Conservation (phyloP, 64 coral and sea anemone species). For the Dendronephthya gigantea region DNA sequence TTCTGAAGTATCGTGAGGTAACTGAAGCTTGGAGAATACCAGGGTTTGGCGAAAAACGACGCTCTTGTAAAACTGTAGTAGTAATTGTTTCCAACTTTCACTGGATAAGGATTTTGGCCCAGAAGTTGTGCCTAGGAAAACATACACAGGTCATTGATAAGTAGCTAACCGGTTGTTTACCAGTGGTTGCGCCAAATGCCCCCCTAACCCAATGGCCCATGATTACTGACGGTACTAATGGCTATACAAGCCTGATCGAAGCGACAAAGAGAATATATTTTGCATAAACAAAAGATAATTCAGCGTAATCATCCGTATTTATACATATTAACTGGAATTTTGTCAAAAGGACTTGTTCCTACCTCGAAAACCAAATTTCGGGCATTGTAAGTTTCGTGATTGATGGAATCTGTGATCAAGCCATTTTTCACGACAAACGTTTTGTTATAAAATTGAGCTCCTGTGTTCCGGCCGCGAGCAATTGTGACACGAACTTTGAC, state of each 20-base stretch:
- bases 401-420: neutral
- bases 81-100: neutral
- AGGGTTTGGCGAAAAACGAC: neutral
- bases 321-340: no score
- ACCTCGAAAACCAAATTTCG: neutral
- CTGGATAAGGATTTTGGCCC: neutral
- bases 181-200: no score
- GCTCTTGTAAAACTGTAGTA: neutral
- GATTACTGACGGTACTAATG: no score
- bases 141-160: neutral
- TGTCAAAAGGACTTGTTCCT: neutral
- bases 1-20: neutral
- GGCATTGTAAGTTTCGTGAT: neutral
- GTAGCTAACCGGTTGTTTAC: neutral
- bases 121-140: neutral
- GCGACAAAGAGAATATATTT: no score
- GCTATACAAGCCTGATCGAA: no score
- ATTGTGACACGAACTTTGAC: neutral
- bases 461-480: neutral
- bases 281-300: no score
- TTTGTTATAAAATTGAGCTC: neutral
- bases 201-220: no score
- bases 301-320: no score
- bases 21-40: slow-evolving; percentile 11
- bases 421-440: neutral